Conservation (phyloP, 2,797 vertebrate species). For the Pterois miles region DNA sequence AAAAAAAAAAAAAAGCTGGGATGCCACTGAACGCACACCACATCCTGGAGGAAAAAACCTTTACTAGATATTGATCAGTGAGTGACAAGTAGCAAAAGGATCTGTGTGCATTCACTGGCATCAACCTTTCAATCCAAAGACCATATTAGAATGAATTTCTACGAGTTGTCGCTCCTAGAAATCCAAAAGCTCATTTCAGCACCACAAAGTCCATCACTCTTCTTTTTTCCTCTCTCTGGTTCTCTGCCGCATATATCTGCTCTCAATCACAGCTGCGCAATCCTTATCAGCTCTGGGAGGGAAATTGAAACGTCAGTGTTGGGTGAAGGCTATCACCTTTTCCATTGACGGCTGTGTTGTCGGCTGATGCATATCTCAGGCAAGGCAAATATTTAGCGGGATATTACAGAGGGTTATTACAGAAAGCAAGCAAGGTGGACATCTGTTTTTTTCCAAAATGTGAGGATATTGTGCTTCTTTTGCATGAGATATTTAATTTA, state of each 20-base stretch:
- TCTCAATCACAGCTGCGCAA: conserved; percentile 60
- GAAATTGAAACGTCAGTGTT: conserved; percentile 70
- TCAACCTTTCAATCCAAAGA: conserved; percentile 39
- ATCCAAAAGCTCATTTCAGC: conserved; percentile 70
- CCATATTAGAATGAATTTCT: conserved; percentile 56
- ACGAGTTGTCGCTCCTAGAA: conserved; percentile 65
- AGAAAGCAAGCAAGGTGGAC: conserved; percentile 4
- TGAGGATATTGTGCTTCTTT: conserved; percentile 21
- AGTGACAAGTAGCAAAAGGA: conserved; percentile 43
- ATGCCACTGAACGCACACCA: conserved; percentile 69
- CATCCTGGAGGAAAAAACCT: conserved; percentile 17
- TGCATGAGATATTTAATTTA: conserved; percentile 48
- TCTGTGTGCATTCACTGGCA: conserved; percentile 70
- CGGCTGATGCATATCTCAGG: conserved; percentile 59
- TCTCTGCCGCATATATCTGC: conserved; percentile 71
- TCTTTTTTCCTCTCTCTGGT: conserved; percentile 56
- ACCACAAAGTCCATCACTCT: conserved; percentile 63
- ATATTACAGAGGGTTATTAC: conserved; percentile 43
- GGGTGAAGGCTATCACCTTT: conserved; percentile 53
- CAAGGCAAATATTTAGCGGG: conserved; percentile 49
- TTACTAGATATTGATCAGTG: conserved; percentile 48
- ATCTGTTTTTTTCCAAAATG: neutral
- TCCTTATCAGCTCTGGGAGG: conserved; percentile 70
- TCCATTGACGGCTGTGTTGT: conserved; percentile 39
- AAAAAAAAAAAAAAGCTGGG: conserved; percentile 6